Conservation (phyloP, 2,888 invertebrate species). For the Lepetodrilus schrolli region DNA sequence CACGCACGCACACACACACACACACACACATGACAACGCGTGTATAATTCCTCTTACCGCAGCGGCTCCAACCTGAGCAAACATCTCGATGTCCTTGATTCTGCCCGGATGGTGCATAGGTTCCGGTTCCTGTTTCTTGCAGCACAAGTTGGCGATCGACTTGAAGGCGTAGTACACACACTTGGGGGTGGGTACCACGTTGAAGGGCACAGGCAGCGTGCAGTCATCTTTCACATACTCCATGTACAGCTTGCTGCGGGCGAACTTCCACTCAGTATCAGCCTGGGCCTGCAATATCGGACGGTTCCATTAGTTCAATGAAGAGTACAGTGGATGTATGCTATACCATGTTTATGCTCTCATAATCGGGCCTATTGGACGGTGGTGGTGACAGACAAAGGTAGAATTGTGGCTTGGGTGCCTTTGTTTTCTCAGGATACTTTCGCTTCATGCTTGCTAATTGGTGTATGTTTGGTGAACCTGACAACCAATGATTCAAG, state of each 20-base stretch:
- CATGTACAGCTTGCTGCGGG: conserved; percentile 73
- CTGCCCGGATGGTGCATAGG: conserved; percentile 54
- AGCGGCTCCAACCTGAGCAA: conserved; percentile 33
- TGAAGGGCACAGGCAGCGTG: conserved; percentile 78
- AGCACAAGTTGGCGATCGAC: conserved; percentile 31
- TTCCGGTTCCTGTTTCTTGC: conserved; percentile 36
- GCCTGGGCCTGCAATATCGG: conserved; percentile 64
- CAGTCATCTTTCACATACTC: conserved; percentile 77
- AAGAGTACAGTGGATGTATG: no score
- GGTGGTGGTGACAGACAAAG: neutral
- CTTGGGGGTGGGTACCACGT: conserved; percentile 66
- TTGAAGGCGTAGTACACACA: conserved; percentile 37
- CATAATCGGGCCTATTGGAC: neutral
- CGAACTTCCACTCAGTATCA: conserved; percentile 75
- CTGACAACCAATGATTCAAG: no score
- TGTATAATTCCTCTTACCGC: no score
- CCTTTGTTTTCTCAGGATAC: no score
- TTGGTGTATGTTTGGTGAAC: no score
- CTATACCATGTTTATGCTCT: no score
- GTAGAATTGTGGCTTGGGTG: neutral
- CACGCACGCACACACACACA: no score
- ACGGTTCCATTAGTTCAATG: neutral
- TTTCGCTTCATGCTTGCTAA: no score
- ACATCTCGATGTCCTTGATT: conserved; percentile 63
- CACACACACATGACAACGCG: no score